Evolutionary conservation across 2,888 invertebrate species (phyloP).

Genomic region (Lacanobia wlatinum): DNA sequence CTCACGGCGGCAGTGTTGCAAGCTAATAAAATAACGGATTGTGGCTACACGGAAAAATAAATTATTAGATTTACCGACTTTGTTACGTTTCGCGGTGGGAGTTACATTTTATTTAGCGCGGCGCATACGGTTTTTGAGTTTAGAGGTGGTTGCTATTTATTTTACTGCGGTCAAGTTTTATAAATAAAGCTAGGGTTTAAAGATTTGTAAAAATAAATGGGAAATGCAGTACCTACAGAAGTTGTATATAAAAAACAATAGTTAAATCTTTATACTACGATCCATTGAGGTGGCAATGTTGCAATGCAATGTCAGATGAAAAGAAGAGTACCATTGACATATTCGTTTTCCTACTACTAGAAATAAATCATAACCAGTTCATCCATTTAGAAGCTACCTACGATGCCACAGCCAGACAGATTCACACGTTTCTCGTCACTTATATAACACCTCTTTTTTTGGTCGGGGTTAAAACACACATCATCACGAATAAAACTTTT

Average conservation of each 20-base stretch:
- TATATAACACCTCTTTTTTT: too few species aligned
- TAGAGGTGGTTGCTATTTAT: slow-evolving; percentile 32
- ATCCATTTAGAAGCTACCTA: too few species aligned
- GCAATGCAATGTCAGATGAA: too few species aligned
- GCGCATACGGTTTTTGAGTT: slow-evolving; percentile 39
- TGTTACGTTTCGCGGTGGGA: slow-evolving; percentile 52
- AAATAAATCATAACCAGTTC: too few species aligned
- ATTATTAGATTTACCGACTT: slow-evolving; percentile 65
- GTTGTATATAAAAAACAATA: too few species aligned
- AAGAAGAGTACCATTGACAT: too few species aligned
- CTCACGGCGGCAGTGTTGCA: slow-evolving; percentile 68
- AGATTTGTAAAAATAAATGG: not conserved
- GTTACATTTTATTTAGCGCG: slow-evolving; percentile 52
- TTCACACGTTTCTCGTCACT: too few species aligned
- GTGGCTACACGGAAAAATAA: slow-evolving; percentile 61
- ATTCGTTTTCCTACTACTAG: too few species aligned
- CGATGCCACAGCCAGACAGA: too few species aligned
- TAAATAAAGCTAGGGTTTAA: slow-evolving; percentile 1
- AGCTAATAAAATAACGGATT: slow-evolving; percentile 71
- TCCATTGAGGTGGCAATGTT: not conserved
- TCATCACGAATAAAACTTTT: not conserved
- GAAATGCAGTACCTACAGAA: not conserved
- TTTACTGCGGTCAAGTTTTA: slow-evolving; percentile 8
- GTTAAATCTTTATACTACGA: too few species aligned
- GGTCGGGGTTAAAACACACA: too few species aligned